Conservation (phyloP, 1,140 invertebrate genomes). For the Drosophila mauritiana region DNA sequence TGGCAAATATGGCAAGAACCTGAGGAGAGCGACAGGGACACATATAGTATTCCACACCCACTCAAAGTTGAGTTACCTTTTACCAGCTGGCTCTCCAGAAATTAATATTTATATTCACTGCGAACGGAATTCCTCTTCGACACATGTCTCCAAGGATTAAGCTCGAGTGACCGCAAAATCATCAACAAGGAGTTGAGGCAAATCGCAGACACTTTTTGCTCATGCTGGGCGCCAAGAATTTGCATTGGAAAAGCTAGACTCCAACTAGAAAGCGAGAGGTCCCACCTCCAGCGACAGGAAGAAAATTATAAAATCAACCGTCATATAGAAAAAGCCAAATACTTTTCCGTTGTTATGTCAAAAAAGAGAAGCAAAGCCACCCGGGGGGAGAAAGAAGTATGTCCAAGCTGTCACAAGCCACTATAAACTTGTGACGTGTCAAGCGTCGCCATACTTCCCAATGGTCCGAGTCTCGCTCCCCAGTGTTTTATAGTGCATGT, state of each 20-base stretch:
- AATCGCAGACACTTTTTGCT: conserved; percentile 35
- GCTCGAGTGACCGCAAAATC: conserved; percentile 84
- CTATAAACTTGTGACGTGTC: conserved; percentile 84
- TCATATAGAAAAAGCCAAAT: conserved; percentile 46
- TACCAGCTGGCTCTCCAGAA: conserved; percentile 28
- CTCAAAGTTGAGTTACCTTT: not conserved
- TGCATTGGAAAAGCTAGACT: conserved; percentile 2
- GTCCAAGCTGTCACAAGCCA: conserved; percentile 84
- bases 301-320: conserved; percentile 34
- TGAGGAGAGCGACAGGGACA: conserved; percentile 23
- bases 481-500: conserved; percentile 41
- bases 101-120: conserved; percentile 84
- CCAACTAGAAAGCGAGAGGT: not conserved
- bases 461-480: conserved; percentile 17
- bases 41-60: conserved; percentile 12
- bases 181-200: conserved; percentile 72
- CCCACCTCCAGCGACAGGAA: conserved; percentile 4
- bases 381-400: conserved; percentile 60
- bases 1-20: conserved; percentile 72
- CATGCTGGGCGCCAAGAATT: conserved; percentile 5
- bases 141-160: conserved; percentile 84
- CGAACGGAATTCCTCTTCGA: conserved; percentile 82
- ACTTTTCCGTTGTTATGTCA: conserved; percentile 43
- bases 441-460: conserved; percentile 72
- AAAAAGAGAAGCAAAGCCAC: conserved; percentile 11